Base-by-base conservation (phyloP, 2,888 invertebrate species). In the Cantharis lateralis region DNA sequence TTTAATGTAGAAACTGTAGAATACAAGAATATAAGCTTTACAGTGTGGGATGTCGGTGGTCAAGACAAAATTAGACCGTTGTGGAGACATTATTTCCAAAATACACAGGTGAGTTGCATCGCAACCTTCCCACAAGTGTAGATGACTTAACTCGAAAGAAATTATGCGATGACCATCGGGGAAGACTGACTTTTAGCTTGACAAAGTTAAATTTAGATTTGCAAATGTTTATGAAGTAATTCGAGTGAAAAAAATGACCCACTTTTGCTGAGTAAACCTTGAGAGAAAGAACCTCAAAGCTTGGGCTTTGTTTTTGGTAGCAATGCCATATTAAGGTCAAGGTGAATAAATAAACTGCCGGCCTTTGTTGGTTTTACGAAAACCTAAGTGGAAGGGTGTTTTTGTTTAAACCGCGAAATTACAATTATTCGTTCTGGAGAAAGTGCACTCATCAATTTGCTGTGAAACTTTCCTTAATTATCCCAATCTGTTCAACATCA, bases 21-120 rank as follows among this genome's bases (percentile, higher is more conserved):
- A 94, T 98, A 98, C 93, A 98, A 98, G 93, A 98, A 98, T 93
- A 98, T 98, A 92, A 96, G 96, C 91, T 98, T 98, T 92, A 98
- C 98, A 84, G 97, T 98, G 85, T 98, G 97, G 97, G 97, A 98
- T 90, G 97, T 98, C 80, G 98, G 98, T 89, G 98, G 98, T 90
- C 98, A 98, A 90, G 97, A 98, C 91, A 98, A 98, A 94, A 98
- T 98, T 90, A 93, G 98, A 90, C 98, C 97, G 86, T 90, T 98
- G 88, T 98, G 98, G 98, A 95, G 98, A 92, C 97, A 98, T 91
- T 98, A 98, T 90, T 98, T 98, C 93, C 97, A 98, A 91, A 98
- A 98, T 89, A 98, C 98, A 91, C 97, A 98, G 94, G 95, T 95
- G 20, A 13, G 32, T 32, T 32, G 4, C 13, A n/a, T 13, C 32